Base-by-base conservation (phyloP, 2,797 vertebrate species). In the Podarcis siculus region DNA sequence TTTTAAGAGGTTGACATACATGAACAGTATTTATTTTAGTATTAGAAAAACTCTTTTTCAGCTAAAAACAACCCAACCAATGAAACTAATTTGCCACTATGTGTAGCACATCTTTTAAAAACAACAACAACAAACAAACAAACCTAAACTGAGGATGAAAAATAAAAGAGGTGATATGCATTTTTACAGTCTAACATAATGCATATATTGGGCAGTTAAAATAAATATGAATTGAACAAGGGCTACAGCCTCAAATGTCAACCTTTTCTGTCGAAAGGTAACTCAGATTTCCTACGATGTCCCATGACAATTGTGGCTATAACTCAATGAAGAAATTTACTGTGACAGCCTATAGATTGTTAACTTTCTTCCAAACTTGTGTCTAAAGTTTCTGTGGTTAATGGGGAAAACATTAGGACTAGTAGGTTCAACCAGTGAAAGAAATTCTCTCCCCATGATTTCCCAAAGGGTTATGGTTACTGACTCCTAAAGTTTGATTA, bases 381-480 rank as follows among this genome's bases (percentile, higher is more conserved):
- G 37, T 88, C 84, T 89, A 76, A 83, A 77, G 1, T 72, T 90
- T 76, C 73, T 55, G n/a, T 83, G 67, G 75, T 83, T 90, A 91
- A 89, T 78, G 88, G 88, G 79, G 75, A 91, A 92, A 90, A 83
- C 17, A 79, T 89, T 94, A 86, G 37, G 77, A 69, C 10, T 75
- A 0, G 15, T 64, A 88, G 66, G 84, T 86, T 90, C 61, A 89
- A 87, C 79, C 87, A 55, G 19, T 86, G 79, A 79, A 90, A 95
- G 88, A 58, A 0, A 0, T 87, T 4, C 64, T 89, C 17, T 89
- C 87, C 79, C 19, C 42, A 2, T 94, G 90, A 95, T 95, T 95
- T 95, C 93, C 92, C 94, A 89, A 67, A 88, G 93, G 93, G 81
- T 87, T 92, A 87, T 39, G 66, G 87, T 88, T 89, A 61, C 45